Evolutionary conservation across 2,888 invertebrate genomes (phyloP).

Genomic region (Neoascia interrupta): DNA sequence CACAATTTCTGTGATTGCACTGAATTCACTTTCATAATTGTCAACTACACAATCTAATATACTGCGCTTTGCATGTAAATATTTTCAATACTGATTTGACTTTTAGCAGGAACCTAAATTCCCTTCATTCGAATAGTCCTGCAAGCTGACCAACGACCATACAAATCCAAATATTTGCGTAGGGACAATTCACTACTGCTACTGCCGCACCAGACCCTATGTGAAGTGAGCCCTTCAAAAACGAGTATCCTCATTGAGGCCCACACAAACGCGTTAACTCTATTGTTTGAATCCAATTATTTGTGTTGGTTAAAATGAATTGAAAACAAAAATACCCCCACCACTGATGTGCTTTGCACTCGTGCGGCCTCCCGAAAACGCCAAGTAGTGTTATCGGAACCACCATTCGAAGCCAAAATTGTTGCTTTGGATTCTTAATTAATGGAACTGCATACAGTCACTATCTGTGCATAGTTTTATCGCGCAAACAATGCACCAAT

Average conservation of each 20-base stretch:
- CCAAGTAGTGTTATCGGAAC: background rate
- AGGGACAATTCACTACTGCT: conserved; percentile 34
- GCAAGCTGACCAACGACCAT: conserved; percentile 36
- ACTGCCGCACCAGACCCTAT: conserved; percentile 5
- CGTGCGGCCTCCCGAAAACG: background rate
- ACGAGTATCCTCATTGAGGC: conserved; percentile 8
- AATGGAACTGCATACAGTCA: conserved; percentile 17
- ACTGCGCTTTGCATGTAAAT: too few relatives aligned
- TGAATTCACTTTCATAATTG: too few relatives aligned
- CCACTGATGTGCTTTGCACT: background rate
- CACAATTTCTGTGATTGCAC: too few relatives aligned
- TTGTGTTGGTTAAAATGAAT: conserved; percentile 11
- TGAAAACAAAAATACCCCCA: too few relatives aligned
- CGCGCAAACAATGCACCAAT: conserved; percentile 19
- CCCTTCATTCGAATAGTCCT: conserved; percentile 34
- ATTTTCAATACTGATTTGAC: too few relatives aligned
- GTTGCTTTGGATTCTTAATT: conserved; percentile 37
- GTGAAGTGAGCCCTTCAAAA: conserved; percentile 9
- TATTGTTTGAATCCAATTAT: conserved; percentile 45
- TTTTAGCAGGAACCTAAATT: conserved; percentile 24
- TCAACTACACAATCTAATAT: too few relatives aligned
- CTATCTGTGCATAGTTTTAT: conserved; percentile 13
- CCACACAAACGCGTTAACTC: background rate
- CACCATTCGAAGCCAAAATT: background rate
- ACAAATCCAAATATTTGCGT: conserved; percentile 43